Conservation (phyloP, 2,888 invertebrate genomes). For the Aplocera efformata region DNA sequence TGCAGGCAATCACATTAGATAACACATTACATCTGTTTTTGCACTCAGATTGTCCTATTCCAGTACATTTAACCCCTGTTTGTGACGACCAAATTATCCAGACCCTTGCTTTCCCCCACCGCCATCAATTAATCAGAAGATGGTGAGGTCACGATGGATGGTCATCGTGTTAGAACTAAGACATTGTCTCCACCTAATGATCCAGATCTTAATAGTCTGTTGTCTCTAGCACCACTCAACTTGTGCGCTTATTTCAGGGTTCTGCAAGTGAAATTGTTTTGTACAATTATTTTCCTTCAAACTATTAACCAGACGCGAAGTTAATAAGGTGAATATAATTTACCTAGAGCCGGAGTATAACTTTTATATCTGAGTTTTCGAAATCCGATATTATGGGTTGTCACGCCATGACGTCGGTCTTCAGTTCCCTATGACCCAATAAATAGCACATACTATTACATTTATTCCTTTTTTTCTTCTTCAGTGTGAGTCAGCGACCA, state of each 20-base stretch:
- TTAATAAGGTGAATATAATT: no score
- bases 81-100: constrained; percentile 29
- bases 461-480: no score
- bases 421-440: no score
- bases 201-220: constrained; percentile 20
- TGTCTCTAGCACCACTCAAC: constrained; percentile 19
- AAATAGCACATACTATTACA: no score
- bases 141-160: constrained; percentile 46
- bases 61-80: constrained; percentile 41
- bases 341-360: no score
- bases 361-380: no score
- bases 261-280: constrained; percentile 1
- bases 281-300: no score
- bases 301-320: no score
- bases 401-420: no score
- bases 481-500: no score
- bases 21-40: constrained; percentile 24
- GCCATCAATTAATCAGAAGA: constrained; percentile 39
- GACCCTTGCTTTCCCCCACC: constrained; percentile 33
- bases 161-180: constrained; percentile 40
- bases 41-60: constrained; percentile 40
- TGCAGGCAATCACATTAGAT: constrained; percentile 19
- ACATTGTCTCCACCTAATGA: constrained; percentile 38
- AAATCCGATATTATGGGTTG: no score
- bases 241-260: constrained; percentile 10